Evolutionary conservation across 2,888 invertebrate genomes (phyloP).

Genomic region (Athrips mouffetella): DNA sequence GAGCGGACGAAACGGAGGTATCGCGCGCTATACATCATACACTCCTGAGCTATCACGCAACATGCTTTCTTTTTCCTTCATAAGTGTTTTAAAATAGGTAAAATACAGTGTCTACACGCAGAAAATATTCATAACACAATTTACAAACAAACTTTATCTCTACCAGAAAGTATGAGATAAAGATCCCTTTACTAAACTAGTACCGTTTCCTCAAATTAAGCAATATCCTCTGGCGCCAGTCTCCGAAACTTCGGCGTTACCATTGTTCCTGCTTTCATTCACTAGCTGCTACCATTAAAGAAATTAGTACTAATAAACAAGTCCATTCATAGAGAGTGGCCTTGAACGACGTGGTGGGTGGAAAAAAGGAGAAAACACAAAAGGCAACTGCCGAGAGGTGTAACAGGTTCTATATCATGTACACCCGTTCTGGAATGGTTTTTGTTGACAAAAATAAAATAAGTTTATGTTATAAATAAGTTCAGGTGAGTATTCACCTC

Average conservation of each 20-base stretch:
- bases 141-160: too few species aligned
- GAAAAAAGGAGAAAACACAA: neutral
- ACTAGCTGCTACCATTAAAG: slow-evolving; percentile 42
- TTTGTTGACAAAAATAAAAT: neutral
- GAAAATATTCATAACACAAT: too few species aligned
- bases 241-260: slow-evolving; percentile 27
- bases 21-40: too few species aligned
- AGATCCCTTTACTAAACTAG: neutral
- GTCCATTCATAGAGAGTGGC: slow-evolving; percentile 34
- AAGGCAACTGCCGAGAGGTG: slow-evolving; percentile 7
- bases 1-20: too few species aligned
- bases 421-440: neutral
- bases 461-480: neutral
- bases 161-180: neutral
- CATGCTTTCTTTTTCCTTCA: too few species aligned
- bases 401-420: slow-evolving; percentile 10
- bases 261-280: slow-evolving; percentile 57
- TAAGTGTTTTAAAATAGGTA: too few species aligned
- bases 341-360: slow-evolving; percentile 25
- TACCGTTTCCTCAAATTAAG: slow-evolving; percentile 24
- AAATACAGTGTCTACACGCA: too few species aligned
- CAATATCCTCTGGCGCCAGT: slow-evolving; percentile 45
- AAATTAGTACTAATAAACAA: slow-evolving; percentile 56
- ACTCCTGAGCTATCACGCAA: too few species aligned
- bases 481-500: neutral